Evolutionary conservation across 2,888 invertebrate species (phyloP), one percentile per base, ranked within the genome.

Genomic region (Phrixothrix hirtus): DNA sequence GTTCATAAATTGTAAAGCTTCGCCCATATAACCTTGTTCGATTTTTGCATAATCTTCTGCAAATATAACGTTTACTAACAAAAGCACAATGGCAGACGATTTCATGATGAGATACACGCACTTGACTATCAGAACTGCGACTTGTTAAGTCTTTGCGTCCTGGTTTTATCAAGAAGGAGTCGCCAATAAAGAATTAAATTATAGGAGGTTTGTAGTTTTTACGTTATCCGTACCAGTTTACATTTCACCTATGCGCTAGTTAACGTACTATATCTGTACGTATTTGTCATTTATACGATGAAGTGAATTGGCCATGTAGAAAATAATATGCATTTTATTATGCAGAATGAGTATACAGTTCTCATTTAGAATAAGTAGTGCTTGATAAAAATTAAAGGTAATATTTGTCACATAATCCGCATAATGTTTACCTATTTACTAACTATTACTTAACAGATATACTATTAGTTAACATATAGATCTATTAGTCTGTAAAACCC

Each of bases 1-100:
- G 77, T 86, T 83, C 57, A 88, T 78, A 73, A 88, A 84, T 69
- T 80, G 81, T 51, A 87, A 77, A 6, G 86, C 86, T 30, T 82
- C 82, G 61, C 83, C 83, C 69, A 87, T 73, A 35, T 80, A 69
- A 27, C 80, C 82, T 57, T 83, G 80, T 47, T 82, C 81, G 34
- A 75, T 73, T 43, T 77, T 76, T 31, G 80, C 77, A 1, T 78
- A 77, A 1, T 72, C 69, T 34, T 72, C 77, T 38, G 77, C 71
- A 27, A 77, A 77, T 62, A 77, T 76, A 15, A 78, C 75, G 32
- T 79, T 75, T 55, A 76, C 66, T 47, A 79, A 75, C 68, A 81
- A 44, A 13, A 60, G 35, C 44, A 59, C 58, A 27, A 58, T 25
- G 6, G 43, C 26, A 25, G 29, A 13, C 13, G 27, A 50, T 35